Evolutionary conservation across 2,113 vertebrate species (phyloP).

Genomic region (Engraulis encrasicolus): DNA sequence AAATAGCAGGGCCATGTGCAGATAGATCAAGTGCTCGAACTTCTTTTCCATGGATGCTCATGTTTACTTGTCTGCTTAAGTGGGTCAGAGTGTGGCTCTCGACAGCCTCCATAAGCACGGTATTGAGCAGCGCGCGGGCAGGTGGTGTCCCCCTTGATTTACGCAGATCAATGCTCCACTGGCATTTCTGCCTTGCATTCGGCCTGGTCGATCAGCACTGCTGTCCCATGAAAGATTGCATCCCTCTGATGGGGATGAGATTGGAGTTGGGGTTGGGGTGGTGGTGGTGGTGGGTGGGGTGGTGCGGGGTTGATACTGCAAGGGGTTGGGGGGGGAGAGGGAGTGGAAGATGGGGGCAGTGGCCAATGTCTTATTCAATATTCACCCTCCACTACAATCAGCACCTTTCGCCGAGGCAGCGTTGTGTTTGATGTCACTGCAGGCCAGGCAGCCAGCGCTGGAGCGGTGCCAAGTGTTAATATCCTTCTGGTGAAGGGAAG

Average conservation of each 20-base stretch:
- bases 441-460: background rate
- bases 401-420: background rate
- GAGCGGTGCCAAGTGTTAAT: background rate
- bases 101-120: conserved; percentile 51
- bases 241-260: background rate
- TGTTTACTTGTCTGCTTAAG: conserved; percentile 71
- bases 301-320: background rate
- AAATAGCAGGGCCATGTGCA: background rate
- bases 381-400: background rate
- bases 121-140: conserved; percentile 51
- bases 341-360: background rate
- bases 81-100: conserved; percentile 70
- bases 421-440: background rate
- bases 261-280: background rate
- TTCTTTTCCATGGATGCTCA: conserved; percentile 61
- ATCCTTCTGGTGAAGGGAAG: background rate
- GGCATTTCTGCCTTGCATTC: conserved; percentile 41
- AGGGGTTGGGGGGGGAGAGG: background rate
- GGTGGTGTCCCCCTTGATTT: conserved; percentile 58
- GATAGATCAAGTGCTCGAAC: conserved; percentile 19
- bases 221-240: background rate
- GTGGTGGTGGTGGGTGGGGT: background rate
- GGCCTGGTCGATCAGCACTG: conserved; percentile 58
- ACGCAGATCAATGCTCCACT: conserved; percentile 59
- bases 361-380: conserved; percentile 2